phyloP scores from a whole-genome alignment of 2,888 invertebrate genomes.

The Drosophila anomalata region DNA sequence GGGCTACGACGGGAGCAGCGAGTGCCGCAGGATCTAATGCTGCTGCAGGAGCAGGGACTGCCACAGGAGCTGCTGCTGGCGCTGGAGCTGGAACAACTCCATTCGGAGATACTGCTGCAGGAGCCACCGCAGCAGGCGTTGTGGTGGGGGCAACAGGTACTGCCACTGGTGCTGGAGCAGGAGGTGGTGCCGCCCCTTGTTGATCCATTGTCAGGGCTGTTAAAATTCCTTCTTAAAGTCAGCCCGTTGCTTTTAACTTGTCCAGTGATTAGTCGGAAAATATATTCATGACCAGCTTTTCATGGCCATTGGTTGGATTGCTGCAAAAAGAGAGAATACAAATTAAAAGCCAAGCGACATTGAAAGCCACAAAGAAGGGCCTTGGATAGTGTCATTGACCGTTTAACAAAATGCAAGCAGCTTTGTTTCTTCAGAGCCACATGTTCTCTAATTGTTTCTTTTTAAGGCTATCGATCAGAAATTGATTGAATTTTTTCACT shows the following conservation, averaged over 20 bases:
- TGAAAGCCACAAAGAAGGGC: slow-evolving; percentile 38
- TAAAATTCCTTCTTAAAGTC: neutral
- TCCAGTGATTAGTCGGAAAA: neutral
- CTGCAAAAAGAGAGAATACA: slow-evolving; percentile 12
- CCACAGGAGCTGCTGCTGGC: neutral
- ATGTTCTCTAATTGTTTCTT: slow-evolving; percentile 22
- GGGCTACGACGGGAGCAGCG: neutral
- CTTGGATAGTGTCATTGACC: slow-evolving; percentile 47
- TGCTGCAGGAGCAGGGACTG: neutral
- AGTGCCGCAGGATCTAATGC: neutral
- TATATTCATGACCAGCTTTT: slow-evolving; percentile 12
- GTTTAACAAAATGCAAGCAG: neutral
- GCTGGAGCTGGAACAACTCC: neutral
- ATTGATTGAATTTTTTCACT: slow-evolving; percentile 35
- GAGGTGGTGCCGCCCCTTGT: neutral
- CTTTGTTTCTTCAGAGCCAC: slow-evolving; percentile 10
- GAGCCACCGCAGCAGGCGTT: neutral
- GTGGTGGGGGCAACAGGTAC: neutral
- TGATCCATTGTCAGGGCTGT: slow-evolving; percentile 17
- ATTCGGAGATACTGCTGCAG: neutral
- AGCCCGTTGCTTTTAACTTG: slow-evolving; percentile 1
- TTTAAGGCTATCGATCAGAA: slow-evolving; percentile 50
- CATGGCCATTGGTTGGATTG: slow-evolving; percentile 7
- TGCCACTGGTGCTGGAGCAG: neutral
- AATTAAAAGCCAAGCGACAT: neutral